Conservation (phyloP, 2,113 vertebrate species). For the Xiphophorus couchianus region DNA sequence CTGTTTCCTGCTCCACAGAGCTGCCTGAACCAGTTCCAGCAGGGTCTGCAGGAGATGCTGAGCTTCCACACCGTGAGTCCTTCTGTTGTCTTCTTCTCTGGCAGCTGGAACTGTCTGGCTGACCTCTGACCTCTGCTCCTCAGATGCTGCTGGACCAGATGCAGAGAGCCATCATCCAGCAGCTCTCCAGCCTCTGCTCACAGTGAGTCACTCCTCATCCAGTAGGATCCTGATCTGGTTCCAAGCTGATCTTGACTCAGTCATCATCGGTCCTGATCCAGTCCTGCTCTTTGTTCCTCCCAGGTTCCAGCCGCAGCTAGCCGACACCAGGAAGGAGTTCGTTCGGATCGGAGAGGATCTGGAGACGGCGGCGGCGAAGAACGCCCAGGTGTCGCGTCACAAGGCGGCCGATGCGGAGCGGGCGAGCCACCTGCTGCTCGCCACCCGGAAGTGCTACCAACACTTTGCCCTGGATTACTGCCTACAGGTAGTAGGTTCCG, state of each 20-base stretch:
- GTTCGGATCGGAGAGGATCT: constrained; percentile 77
- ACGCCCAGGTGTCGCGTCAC: constrained; percentile 72
- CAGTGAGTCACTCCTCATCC: constrained; percentile 58
- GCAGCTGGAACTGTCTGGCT: background rate
- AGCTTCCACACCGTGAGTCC: constrained; percentile 79
- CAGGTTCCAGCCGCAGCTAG: constrained; percentile 77
- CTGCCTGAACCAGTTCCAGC: constrained; percentile 77
- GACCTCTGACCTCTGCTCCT: constrained; percentile 1
- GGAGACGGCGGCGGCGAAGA: constrained; percentile 68
- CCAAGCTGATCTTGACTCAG: too few relatives aligned
- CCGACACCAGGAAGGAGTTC: constrained; percentile 75
- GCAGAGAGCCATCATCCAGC: constrained; percentile 79
- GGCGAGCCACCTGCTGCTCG: constrained; percentile 78
- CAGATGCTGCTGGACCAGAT: constrained; percentile 83
- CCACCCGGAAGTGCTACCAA: constrained; percentile 79
- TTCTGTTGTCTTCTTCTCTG: background rate
- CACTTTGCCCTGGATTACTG: constrained; percentile 83
- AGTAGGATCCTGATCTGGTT: background rate
- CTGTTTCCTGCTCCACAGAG: constrained; percentile 62
- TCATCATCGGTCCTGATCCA: background rate
- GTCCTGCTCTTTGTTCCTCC: background rate
- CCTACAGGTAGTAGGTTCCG: constrained; percentile 66
- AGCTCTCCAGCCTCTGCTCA: constrained; percentile 76
- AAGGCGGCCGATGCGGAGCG: constrained; percentile 69
- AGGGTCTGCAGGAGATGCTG: constrained; percentile 80